These are phyloP conservation scores for Atrina japonica DNA, from an alignment of 2,888 invertebrate genomes.

Conservation along the genomic window DNA sequence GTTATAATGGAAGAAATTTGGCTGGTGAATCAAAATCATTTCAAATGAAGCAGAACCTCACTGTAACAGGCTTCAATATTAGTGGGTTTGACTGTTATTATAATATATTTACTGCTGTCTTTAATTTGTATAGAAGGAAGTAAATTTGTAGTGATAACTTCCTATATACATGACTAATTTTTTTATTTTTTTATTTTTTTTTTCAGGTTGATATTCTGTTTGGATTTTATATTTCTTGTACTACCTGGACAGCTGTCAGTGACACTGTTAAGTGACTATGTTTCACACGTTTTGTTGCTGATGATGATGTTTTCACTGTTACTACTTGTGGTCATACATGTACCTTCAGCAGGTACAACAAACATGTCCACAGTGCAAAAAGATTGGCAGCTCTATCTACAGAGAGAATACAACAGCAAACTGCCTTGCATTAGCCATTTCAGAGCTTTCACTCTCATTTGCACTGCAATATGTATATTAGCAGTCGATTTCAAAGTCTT, in stretches of 20 bases:
- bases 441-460: conserved; percentile 71
- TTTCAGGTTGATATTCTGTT: conserved; percentile 6
- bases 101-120: too few relatives aligned
- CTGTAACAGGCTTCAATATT: too few relatives aligned
- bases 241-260: conserved; percentile 55
- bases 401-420: conserved; percentile 5
- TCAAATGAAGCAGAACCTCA: too few relatives aligned
- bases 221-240: conserved; percentile 62
- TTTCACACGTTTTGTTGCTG: neutral
- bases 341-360: neutral
- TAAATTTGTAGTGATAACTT: too few relatives aligned
- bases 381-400: too few relatives aligned
- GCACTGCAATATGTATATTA: conserved; percentile 87
- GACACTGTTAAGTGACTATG: conserved; percentile 50
- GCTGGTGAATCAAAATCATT: too few relatives aligned
- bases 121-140: too few relatives aligned
- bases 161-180: too few relatives aligned
- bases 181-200: neutral
- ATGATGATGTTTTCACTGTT: neutral
- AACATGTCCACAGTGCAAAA: neutral
- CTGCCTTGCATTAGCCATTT: conserved; percentile 71
- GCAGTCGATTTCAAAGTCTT: conserved; percentile 96
- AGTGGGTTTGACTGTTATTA: too few relatives aligned
- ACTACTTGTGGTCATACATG: neutral
- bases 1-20: too few relatives aligned